Base-by-base conservation (phyloP, 2,797 vertebrate species). In the Synaphobranchus kaupii region DNA sequence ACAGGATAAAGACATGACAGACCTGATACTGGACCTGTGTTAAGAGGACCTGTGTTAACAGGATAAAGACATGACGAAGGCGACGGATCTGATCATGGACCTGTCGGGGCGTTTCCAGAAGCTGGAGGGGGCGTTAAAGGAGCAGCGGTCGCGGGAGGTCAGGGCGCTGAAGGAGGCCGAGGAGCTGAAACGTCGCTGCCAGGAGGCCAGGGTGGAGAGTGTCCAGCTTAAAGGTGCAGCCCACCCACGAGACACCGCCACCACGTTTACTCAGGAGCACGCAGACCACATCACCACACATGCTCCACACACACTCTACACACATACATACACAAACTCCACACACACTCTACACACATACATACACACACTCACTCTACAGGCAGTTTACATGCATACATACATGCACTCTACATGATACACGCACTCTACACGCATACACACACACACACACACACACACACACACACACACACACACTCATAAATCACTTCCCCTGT, bases 51-150 rank as follows among this genome's bases (percentile, higher is more conserved):
- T 80, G 76, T 80, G 34, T 66, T 85, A 89, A 54, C 88, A 96
- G 96, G 96, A 96, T 0, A 90, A 95, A 86, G 92, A 94, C 54
- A 94, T 96, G 28, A 90, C 94, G 52, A 95, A 96, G 92, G 94
- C 95, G 66, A 95, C 93, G 31, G 94, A 92, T 88, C 93, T 95
- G 88, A 95, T 96, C 78, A 82, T 89, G 52, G 94, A 96, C 83
- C 94, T 95, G 82, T 94, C 94, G 0, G 90, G 88, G 22, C 94
- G 93, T 83, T 95, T 95, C 87, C 95, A 91, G 60, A 83, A 90
- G 1, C 44, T 96, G 86, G 94, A 93, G 85, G 92, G 85, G 1
- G 93, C 92, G 0, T 0, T 96, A 47, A 87, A 3, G 0, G 87
- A 93, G 0, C 92, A 93, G 12, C 95, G 91, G 90, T 2, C 34